Conservation (phyloP, 2,113 vertebrate genomes). For the Saguinus imperator region DNA sequence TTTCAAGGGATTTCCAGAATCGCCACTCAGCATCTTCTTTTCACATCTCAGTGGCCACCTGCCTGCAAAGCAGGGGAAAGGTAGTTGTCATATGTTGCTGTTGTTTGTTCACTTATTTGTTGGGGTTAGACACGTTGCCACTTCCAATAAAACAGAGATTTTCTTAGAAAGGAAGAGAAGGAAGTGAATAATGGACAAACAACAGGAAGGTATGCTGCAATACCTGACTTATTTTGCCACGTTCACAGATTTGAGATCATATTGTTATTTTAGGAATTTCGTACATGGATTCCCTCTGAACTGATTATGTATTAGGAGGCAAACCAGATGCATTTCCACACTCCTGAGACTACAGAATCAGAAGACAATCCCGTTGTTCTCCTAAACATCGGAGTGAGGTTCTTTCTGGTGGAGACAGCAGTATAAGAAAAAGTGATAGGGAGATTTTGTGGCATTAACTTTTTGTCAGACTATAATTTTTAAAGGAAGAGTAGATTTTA, state of each 20-base stretch:
- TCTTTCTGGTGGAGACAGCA: neutral
- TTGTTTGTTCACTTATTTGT: neutral
- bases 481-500: neutral
- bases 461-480: neutral
- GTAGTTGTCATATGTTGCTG: neutral
- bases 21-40: too few relatives aligned
- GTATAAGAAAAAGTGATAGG: neutral
- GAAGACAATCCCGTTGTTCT: neutral
- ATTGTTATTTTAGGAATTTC: neutral
- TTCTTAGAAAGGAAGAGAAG: neutral
- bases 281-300: too few relatives aligned
- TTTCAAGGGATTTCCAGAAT: neutral
- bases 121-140: accelerated
- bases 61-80: neutral
- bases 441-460: neutral
- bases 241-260: neutral
- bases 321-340: neutral
- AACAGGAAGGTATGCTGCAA: too few relatives aligned
- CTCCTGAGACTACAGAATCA: neutral
- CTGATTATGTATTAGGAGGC: neutral
- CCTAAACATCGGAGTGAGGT: neutral
- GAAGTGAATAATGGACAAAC: neutral
- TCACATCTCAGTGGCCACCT: too few relatives aligned
- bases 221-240: neutral
- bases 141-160: neutral